phyloP scores from a whole-genome alignment of 2,888 invertebrate genomes.

The Cerastis rubricosa region DNA sequence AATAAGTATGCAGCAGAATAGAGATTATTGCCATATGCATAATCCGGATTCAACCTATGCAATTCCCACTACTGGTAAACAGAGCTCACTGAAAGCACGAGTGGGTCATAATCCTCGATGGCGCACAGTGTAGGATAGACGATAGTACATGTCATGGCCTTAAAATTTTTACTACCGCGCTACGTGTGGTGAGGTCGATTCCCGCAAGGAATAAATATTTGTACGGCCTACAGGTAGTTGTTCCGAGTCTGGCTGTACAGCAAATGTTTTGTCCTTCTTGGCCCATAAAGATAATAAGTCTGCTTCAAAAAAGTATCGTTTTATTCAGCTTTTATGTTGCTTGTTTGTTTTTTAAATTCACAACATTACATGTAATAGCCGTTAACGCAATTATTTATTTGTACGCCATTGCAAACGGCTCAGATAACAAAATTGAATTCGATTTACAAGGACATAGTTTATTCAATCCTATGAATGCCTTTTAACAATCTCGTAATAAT shows the following conservation, averaged over 20 bases:
- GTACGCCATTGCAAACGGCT: constrained; percentile 12
- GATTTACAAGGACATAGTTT: neutral
- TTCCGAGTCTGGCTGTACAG: no score
- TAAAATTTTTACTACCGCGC: neutral
- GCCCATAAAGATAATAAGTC: neutral
- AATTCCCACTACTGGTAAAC: neutral
- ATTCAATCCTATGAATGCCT: constrained; percentile 16
- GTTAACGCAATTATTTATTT: constrained; percentile 34
- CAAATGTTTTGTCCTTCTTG: no score
- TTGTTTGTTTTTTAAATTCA: constrained; percentile 26
- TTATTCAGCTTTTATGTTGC: neutral
- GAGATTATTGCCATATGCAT: neutral
- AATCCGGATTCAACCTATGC: neutral
- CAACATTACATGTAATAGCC: neutral
- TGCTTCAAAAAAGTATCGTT: neutral
- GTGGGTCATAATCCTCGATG: neutral
- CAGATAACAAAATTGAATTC: constrained; percentile 26
- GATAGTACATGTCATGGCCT: neutral
- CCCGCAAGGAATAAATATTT: no score
- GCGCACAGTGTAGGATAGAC: neutral
- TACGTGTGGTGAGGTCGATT: no score
- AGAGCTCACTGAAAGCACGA: neutral
- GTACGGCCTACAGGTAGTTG: no score
- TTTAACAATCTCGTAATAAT: constrained; percentile 1
- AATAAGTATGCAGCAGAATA: neutral